Base-by-base conservation (phyloP, 2,888 invertebrate genomes). In the Eupithecia subumbrata region DNA sequence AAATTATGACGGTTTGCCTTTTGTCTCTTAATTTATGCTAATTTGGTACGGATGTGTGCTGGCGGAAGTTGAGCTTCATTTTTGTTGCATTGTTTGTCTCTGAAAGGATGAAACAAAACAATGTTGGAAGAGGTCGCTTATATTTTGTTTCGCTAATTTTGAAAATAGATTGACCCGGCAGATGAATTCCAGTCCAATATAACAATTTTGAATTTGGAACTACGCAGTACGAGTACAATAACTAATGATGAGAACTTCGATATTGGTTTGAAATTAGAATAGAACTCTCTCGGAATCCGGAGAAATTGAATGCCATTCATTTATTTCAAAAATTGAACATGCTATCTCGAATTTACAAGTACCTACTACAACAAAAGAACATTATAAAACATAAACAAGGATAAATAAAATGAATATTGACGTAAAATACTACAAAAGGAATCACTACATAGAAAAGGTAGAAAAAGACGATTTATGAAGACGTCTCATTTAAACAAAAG, bases 21-120 rank as follows among this genome's bases (percentile, higher is more conserved):
- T 94, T 93, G 92, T 92, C 88, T 89, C 79, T 83, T 92, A 92
- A 92, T 92, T 82, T 93, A 94, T 94, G 94, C 89, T 90, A 93
- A 94, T 92, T 88, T 80, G 72, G 83, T 85, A 82, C 91, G 92
- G 91, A 90, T 89, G 88, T 88, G 86, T 84, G 88, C 78, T 86
- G 56, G 86, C 85, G 82, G 83, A 78, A 79, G 77, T 80, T 83
- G 63, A 70, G 81, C 81, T 84, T 73, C 73, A 73, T 75, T 73
- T 75, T 77, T 71, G 67, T 78, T 82, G 77, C 79, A 83, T 86
- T 81, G 84, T 84, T 82, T 71, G 63, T 69, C 72, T 75, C 74
- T 77, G 76, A 66, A 75, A 74, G 72, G 77, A 74, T 73, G 60
- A 73, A 77, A 75, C 75, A 77, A 75, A 71, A 72, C 71, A 66